Conservation (phyloP, 2,797 vertebrate genomes). For the Momotus momota region DNA sequence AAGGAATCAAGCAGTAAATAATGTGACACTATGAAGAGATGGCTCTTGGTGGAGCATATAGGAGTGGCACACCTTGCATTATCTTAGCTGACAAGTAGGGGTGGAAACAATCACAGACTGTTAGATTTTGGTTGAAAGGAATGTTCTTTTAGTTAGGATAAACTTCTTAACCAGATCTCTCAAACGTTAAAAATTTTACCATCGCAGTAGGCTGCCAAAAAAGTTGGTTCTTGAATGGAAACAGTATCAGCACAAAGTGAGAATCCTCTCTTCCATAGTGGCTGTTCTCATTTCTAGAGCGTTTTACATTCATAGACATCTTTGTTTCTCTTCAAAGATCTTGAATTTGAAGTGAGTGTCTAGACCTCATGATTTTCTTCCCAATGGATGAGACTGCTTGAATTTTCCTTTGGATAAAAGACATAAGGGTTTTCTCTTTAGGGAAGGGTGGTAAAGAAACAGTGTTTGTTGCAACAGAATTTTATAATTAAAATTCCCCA, state of each 20-base stretch:
- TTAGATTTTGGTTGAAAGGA: not conserved
- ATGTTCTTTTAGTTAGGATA: not conserved
- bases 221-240: not conserved
- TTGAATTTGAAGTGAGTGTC: not conserved
- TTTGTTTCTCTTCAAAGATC: not conserved
- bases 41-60: not conserved
- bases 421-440: not conserved
- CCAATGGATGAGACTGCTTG: not conserved
- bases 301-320: not conserved
- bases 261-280: not conserved
- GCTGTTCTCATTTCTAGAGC: not conserved
- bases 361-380: not conserved
- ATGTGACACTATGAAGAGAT: not conserved
- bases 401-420: conserved; percentile 6
- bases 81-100: not conserved
- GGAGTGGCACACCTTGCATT: not conserved
- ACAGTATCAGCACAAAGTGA: not conserved
- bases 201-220: not conserved
- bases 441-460: not conserved
- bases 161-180: not conserved
- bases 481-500: conserved; percentile 30
- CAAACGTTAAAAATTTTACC: not conserved
- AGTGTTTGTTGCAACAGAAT: not conserved
- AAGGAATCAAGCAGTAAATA: not conserved
- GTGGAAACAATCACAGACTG: not conserved